These are phyloP conservation scores for Hydraecia micacea DNA, from an alignment of 2,888 invertebrate species.

Conservation along the genomic window DNA sequence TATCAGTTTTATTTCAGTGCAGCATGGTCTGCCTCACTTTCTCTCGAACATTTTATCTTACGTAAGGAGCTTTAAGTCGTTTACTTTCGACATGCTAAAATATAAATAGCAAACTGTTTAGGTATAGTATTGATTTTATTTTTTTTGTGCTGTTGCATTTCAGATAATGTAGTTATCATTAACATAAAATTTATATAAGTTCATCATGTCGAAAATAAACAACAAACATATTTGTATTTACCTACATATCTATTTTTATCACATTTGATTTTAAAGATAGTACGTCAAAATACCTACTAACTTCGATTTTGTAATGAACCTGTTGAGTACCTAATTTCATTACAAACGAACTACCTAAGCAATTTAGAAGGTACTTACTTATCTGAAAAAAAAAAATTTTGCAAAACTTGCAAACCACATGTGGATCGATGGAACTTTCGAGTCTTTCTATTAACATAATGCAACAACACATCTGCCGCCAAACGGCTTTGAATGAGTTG, in stretches of 20 bases:
- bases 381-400: constrained; percentile 1
- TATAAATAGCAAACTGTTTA: constrained; percentile 37
- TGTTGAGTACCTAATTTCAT: neutral
- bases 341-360: neutral
- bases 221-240: neutral
- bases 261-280: neutral
- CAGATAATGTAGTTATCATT: neutral
- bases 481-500: constrained; percentile 30
- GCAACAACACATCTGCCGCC: constrained; percentile 51
- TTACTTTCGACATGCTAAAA: constrained; percentile 65
- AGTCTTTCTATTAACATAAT: constrained; percentile 25
- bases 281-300: neutral
- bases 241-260: neutral
- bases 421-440: constrained; percentile 28
- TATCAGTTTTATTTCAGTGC: constrained; percentile 50
- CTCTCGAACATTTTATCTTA: constrained; percentile 70
- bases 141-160: constrained; percentile 1
- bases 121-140: constrained; percentile 9
- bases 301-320: neutral
- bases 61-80: constrained; percentile 61
- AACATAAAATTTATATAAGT: neutral
- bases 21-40: constrained; percentile 66
- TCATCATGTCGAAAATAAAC: neutral
- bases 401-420: constrained; percentile 5
- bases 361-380: neutral